A percentile compares a stretch with the other conserved stretches of the same genome.
Conservation (phyloP, 2,797 vertebrate genomes). For the Sebastes hopkinsi region DNA sequence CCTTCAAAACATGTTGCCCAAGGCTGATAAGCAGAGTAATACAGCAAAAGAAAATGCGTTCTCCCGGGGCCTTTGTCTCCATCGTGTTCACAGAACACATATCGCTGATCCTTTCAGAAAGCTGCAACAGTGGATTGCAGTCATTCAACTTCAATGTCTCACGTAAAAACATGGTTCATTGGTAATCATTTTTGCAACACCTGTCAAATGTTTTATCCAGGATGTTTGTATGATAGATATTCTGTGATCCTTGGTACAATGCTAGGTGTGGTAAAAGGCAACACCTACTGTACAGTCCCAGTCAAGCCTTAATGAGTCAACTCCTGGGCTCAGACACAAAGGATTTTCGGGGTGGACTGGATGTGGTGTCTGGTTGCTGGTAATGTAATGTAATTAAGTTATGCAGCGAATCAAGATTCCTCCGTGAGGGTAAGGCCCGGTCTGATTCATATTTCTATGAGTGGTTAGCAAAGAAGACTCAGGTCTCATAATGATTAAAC, state of each 20-base stretch:
- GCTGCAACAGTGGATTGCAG: background rate
- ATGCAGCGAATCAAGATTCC: slow-evolving; percentile 27
- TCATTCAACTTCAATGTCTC: background rate
- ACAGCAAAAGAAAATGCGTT: background rate
- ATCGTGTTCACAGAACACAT: background rate
- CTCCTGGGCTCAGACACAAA: slow-evolving; percentile 1
- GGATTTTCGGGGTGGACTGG: background rate
- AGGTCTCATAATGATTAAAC: background rate
- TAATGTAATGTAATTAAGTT: background rate
- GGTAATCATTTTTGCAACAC: background rate
- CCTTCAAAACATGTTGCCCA: background rate
- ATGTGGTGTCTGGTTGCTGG: background rate
- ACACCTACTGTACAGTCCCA: background rate
- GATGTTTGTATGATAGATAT: background rate
- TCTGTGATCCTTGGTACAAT: background rate
- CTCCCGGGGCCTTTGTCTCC: background rate
- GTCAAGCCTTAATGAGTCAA: background rate
- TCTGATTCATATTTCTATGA: background rate
- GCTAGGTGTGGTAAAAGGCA: slow-evolving; percentile 8
- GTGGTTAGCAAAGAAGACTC: background rate
- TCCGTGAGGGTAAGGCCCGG: background rate
- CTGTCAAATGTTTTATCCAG: background rate
- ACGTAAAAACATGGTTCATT: background rate
- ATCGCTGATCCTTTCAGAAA: background rate
- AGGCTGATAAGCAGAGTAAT: background rate